phyloP scores from a whole-genome alignment of 2,113 vertebrate genomes.

The Elgaria multicarinata region DNA sequence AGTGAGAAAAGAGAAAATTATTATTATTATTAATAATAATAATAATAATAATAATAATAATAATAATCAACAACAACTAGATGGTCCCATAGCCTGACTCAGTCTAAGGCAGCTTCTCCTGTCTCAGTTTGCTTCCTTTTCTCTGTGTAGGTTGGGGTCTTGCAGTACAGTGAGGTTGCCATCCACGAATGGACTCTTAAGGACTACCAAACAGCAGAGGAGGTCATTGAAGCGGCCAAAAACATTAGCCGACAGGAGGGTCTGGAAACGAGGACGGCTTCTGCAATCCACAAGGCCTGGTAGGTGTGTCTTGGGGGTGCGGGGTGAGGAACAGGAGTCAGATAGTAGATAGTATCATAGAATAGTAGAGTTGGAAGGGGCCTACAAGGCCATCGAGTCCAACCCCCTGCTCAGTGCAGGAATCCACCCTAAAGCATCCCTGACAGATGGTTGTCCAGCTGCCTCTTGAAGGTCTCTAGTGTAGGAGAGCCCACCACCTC shows the following conservation, averaged over 20 bases:
- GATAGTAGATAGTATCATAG: no score
- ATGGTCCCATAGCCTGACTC: background rate
- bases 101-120: background rate
- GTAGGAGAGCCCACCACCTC: no score
- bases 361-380: no score
- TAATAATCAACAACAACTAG: no score
- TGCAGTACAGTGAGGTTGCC: conserved; percentile 91
- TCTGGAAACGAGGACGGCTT: conserved; percentile 90
- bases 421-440: no score
- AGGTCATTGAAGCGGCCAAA: conserved; percentile 89
- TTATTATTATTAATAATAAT: no score
- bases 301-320: conserved; percentile 60
- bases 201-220: conserved; percentile 84
- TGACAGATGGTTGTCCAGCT: no score
- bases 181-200: conserved; percentile 91
- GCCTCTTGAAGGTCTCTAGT: no score
- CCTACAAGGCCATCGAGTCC: no score
- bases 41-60: no score
- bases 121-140: background rate
- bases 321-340: background rate
- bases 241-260: conserved; percentile 95
- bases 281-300: conserved; percentile 90
- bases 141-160: conserved; percentile 80
- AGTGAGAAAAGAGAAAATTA: no score
- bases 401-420: no score